phyloP scores from a whole-genome alignment of 2,888 invertebrate species.

The Lutraria lutraria region DNA sequence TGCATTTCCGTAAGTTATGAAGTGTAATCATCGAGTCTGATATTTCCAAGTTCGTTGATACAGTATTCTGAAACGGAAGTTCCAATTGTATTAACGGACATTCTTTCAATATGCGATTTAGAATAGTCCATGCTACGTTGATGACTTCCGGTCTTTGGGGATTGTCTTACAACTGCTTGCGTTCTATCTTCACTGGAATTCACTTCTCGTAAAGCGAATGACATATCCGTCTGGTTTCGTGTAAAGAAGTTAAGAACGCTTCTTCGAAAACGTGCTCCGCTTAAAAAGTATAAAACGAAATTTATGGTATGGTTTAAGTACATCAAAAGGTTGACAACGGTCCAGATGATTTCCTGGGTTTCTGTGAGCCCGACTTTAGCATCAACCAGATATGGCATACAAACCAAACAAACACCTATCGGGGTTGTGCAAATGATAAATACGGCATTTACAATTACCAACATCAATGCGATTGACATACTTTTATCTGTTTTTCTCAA shows the following conservation, averaged over 20 bases:
- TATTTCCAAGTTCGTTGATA: neutral
- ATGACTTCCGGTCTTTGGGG: neutral
- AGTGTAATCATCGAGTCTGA: too few species aligned
- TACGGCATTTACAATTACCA: constrained; percentile 62
- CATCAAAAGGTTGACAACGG: constrained; percentile 58
- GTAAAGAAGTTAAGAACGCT: constrained; percentile 39
- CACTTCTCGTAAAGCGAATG: neutral
- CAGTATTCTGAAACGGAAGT: constrained; percentile 8
- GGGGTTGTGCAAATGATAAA: constrained; percentile 65
- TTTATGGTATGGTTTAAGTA: constrained; percentile 61
- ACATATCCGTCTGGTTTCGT: neutral
- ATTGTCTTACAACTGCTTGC: neutral
- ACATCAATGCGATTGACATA: constrained; percentile 55
- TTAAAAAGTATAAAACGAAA: constrained; percentile 61
- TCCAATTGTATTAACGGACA: neutral
- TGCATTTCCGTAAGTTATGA: too few species aligned
- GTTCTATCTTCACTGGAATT: neutral
- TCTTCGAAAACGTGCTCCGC: constrained; percentile 54
- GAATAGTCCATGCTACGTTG: neutral
- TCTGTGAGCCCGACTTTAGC: constrained; percentile 41
- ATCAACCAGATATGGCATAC: constrained; percentile 52
- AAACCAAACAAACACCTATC: constrained; percentile 55
- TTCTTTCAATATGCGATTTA: neutral
- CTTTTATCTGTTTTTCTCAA: constrained; percentile 20
- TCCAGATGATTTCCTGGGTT: constrained; percentile 51